phyloP scores from a whole-genome alignment of 2,113 vertebrate species.

The Phycodurus eques region DNA sequence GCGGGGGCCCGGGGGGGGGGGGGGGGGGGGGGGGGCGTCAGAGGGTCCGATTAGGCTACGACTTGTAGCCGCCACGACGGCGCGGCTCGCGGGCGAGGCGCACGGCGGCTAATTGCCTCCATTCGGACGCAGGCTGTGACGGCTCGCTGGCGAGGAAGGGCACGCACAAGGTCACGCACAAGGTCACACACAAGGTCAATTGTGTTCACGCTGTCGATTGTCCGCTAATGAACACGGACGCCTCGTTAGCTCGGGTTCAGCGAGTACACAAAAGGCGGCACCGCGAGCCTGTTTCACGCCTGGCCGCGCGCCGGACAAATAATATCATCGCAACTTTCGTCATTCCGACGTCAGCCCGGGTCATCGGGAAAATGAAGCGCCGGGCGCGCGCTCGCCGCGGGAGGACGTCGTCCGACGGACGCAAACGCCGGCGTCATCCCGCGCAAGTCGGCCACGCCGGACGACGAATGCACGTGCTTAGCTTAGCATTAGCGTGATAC shows the following conservation, averaged over 20 bases:
- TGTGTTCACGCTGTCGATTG: neutral
- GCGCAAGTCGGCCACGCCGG: too few relatives aligned
- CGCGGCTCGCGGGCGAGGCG: constrained; percentile 55
- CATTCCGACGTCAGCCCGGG: constrained; percentile 56
- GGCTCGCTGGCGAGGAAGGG: constrained; percentile 67
- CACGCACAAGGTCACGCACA: constrained; percentile 68
- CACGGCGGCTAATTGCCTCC: constrained; percentile 60
- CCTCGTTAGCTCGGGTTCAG: constrained; percentile 71
- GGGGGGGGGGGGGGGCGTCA: neutral
- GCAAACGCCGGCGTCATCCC: neutral
- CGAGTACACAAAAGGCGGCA: constrained; percentile 50
- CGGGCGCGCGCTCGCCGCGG: neutral
- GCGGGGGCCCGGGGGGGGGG: constrained; percentile 43
- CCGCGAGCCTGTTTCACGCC: constrained; percentile 49
- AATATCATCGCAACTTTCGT: constrained; percentile 63
- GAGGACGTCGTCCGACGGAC: neutral
- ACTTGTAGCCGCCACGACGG: constrained; percentile 63
- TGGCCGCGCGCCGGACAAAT: constrained; percentile 44
- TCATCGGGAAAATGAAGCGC: constrained; percentile 59
- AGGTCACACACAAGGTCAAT: constrained; percentile 69
- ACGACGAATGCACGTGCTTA: too few relatives aligned
- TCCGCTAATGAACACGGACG: constrained; percentile 68
- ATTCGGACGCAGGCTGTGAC: constrained; percentile 66
- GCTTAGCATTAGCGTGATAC: too few relatives aligned
- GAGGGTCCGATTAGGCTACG: constrained; percentile 60